Percentiles rank a stretch among this genome's conserved stretches.
Conservation (phyloP, 2,888 invertebrate species). For the Salpingus planirostris region DNA sequence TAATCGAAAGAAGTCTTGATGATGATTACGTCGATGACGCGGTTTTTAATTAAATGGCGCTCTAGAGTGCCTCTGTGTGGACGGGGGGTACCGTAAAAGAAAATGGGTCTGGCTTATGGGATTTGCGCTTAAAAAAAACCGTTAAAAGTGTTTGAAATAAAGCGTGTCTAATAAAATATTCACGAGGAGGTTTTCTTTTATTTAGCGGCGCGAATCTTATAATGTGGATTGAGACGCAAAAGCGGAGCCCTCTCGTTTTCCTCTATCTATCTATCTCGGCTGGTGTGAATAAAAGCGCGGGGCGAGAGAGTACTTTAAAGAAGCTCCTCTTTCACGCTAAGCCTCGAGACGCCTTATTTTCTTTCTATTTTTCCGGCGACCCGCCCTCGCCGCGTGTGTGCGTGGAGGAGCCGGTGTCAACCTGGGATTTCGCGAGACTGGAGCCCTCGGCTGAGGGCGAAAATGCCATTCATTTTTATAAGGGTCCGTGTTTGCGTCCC, state of each 20-base stretch:
- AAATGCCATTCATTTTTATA: slow-evolving; percentile 33
- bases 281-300: not conserved
- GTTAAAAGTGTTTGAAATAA: slow-evolving; percentile 32
- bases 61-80: no score
- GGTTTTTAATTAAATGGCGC: no score
- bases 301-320: slow-evolving; percentile 16
- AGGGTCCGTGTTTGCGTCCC: slow-evolving; percentile 17
- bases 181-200: slow-evolving; percentile 30
- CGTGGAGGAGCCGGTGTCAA: slow-evolving; percentile 35
- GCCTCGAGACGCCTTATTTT: slow-evolving; percentile 31
- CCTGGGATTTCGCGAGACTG: slow-evolving; percentile 28
- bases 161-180: slow-evolving; percentile 34
- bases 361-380: slow-evolving; percentile 32
- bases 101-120: slow-evolving; percentile 20
- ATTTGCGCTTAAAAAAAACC: slow-evolving; percentile 24
- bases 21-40: no score
- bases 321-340: slow-evolving; percentile 27
- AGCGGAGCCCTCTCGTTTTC: slow-evolving; percentile 22
- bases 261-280: slow-evolving; percentile 10
- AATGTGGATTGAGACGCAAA: slow-evolving; percentile 30
- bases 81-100: no score
- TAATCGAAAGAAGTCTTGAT: no score
- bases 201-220: slow-evolving; percentile 31
- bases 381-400: slow-evolving; percentile 28
- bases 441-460: slow-evolving; percentile 18